phyloP scores from a whole-genome alignment of 2,888 invertebrate genomes.

The Cheilosia pagana region DNA sequence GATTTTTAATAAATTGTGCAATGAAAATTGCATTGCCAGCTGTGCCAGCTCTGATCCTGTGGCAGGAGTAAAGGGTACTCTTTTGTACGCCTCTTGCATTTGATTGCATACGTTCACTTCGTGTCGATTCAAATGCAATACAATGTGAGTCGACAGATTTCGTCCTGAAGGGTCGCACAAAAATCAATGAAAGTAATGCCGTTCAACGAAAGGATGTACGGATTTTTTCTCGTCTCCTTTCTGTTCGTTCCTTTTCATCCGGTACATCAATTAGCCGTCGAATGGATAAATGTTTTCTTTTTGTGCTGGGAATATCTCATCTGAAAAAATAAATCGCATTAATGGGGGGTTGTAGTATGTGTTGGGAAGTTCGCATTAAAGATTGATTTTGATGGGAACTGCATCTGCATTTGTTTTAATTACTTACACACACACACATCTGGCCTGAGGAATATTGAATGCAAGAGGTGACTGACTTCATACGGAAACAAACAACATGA shows the following conservation, averaged over 20 bases:
- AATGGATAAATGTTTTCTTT: background rate
- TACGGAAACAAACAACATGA: too few species aligned
- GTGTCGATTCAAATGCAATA: slow-evolving; percentile 16
- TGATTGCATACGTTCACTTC: slow-evolving; percentile 7
- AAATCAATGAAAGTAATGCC: slow-evolving; percentile 7
- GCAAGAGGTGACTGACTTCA: too few species aligned
- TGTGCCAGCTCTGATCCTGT: background rate
- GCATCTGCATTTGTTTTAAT: too few species aligned
- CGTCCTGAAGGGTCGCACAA: background rate
- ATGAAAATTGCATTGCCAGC: slow-evolving; percentile 12
- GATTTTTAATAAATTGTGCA: slow-evolving; percentile 26
- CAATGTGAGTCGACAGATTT: slow-evolving; percentile 29
- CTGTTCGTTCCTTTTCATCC: background rate
- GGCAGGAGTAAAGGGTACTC: background rate
- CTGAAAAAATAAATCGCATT: too few species aligned
- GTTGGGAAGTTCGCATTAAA: too few species aligned
- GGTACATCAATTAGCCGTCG: slow-evolving; percentile 6
- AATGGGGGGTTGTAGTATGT: too few species aligned
- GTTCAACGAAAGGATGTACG: background rate
- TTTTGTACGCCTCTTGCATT: slow-evolving; percentile 1
- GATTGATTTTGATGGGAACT: too few species aligned
- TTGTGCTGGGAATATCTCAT: too few species aligned
- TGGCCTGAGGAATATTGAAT: too few species aligned
- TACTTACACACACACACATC: too few species aligned
- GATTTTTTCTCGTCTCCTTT: background rate